phyloP scores from a whole-genome alignment of 2,888 invertebrate genomes.

The Apodemia mormo region DNA sequence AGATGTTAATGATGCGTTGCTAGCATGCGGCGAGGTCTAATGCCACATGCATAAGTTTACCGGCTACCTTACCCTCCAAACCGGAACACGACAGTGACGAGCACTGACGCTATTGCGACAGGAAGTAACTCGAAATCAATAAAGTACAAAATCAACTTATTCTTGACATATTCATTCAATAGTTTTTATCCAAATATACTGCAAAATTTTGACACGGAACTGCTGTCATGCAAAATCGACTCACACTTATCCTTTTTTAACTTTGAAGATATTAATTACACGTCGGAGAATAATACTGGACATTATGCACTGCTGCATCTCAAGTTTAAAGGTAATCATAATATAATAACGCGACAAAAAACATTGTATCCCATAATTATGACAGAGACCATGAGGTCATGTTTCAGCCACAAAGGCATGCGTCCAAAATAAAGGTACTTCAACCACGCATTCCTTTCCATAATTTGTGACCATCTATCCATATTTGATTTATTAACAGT shows the following conservation, averaged over 20 bases:
- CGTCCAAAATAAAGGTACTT: conserved; percentile 16
- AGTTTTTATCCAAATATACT: no score
- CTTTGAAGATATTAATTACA: conserved; percentile 55
- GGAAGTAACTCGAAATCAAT: no score
- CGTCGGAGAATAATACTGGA: conserved; percentile 56
- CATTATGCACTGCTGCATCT: conserved; percentile 63
- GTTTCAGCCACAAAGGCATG: conserved; percentile 16
- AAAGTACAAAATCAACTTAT: no score
- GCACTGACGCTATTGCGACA: no score
- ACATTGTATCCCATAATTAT: conserved; percentile 46
- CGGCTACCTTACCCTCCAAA: no score
- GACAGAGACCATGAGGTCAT: conserved; percentile 29
- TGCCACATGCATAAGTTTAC: no score
- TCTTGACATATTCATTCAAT: no score
- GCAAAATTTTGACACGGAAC: not conserved
- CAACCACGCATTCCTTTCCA: conserved; percentile 12
- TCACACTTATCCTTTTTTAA: not conserved
- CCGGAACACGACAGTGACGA: no score
- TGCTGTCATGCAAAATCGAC: not conserved
- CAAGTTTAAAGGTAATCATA: conserved; percentile 58
- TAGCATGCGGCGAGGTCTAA: no score
- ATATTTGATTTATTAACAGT: not conserved
- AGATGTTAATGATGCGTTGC: no score
- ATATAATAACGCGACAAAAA: conserved; percentile 59
- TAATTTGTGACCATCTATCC: not conserved